Conservation (phyloP, 2,113 vertebrate species). For the Myocastor coypus region DNA sequence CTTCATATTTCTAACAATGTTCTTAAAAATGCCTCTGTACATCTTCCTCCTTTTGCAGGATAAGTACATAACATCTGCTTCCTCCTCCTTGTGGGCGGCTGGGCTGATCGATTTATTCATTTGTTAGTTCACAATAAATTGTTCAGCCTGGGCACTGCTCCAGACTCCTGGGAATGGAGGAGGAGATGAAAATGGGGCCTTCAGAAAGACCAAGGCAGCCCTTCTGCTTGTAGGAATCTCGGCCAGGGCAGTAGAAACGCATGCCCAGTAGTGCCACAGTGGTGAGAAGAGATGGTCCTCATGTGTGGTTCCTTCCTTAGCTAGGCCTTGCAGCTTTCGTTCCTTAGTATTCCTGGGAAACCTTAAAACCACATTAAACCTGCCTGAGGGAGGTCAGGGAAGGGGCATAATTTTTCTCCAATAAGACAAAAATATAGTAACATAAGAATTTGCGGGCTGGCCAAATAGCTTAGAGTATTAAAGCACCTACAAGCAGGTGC, state of each 20-base stretch:
- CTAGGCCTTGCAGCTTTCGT: background rate
- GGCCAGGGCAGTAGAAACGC: background rate
- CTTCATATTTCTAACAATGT: conserved; percentile 26
- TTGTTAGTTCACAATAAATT: background rate
- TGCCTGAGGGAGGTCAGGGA: too few relatives aligned
- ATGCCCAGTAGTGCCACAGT: background rate
- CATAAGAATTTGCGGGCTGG: too few relatives aligned
- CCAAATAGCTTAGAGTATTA: too few relatives aligned
- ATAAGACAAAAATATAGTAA: too few relatives aligned
- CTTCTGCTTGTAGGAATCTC: background rate
- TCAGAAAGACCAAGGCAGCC: background rate
- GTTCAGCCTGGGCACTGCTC: background rate
- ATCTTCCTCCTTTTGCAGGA: background rate
- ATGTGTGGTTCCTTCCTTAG: background rate
- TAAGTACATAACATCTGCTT: background rate
- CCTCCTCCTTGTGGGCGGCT: background rate
- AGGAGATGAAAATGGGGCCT: background rate
- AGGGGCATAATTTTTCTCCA: too few relatives aligned
- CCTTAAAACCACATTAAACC: background rate
- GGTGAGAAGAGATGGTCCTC: background rate
- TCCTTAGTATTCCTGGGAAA: background rate
- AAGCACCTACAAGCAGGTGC: too few relatives aligned
- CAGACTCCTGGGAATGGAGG: background rate
- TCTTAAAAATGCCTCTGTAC: background rate
- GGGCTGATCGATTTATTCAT: background rate